Evolutionary conservation across 2,797 vertebrate genomes (phyloP), one percentile per base, ranked within the genome.

Genomic region (Odontamblyopus rebecca): DNA sequence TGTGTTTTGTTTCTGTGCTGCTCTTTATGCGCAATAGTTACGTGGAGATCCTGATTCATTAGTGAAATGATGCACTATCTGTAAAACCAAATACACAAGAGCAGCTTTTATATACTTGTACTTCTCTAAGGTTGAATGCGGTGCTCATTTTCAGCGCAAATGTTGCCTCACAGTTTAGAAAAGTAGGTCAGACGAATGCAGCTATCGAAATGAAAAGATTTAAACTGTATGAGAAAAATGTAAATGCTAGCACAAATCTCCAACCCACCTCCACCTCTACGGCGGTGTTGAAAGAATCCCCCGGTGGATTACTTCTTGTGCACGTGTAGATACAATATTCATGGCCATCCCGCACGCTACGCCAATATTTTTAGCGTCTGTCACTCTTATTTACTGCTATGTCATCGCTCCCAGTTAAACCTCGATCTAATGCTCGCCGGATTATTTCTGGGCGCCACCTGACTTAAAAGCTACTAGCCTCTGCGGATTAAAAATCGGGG

Each of bases 401-500:
- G 41, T 66, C 41, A 50, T 66, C 44, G 44, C 44, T 11, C 11
- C 26, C 41, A 8, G 41, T 19, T 50, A 23, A n/a, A 48, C 35
- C 12, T 11, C 1, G 63, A 15, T 27, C 63, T 66, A 81, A 82
- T n/a, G 56, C 71, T 68, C 32, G n/a, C 30, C 74, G 78, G 82
- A 78, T 86, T 89, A 77, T 82, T 88, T 83, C 81, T 73, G 82
- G 72, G n/a, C 32, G 62, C 77, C 80, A 78, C 76, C 83, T 88
- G 89, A 88, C 83, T 80, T 77, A 61, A 85, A 75, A 77, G 77
- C 89, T 87, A 84, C 82, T 82, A 88, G 84, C 88, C 77, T 67
- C 54, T 4, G 13, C 83, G 84, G 86, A 89, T 91, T 92, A 81
- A 61, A 61, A 85, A 61, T 85, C 69, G 44, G 68, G 81, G 79